Conservation (phyloP, 2,888 invertebrate species). For the Rhorus exstirpatorius region DNA sequence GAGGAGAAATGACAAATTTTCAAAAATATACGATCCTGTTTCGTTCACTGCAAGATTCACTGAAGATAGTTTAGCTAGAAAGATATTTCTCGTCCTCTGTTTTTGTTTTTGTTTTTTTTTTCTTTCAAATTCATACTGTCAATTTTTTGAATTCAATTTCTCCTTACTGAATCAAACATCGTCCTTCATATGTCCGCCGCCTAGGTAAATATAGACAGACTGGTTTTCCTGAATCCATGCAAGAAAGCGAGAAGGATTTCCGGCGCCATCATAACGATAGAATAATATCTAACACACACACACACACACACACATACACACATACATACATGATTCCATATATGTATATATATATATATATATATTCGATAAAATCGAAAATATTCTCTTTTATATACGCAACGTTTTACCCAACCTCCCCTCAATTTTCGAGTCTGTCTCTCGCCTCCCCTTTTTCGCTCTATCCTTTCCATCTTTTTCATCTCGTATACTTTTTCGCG, state of each 20-base stretch:
- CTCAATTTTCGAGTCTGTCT: constrained; percentile 18
- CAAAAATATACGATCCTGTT: no score
- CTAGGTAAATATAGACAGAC: neutral
- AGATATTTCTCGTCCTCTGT: neutral
- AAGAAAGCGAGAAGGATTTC: constrained; percentile 53
- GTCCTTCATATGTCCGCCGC: neutral
- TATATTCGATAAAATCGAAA: constrained; percentile 58
- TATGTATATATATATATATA: constrained; percentile 5
- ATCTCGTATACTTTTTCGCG: constrained; percentile 39
- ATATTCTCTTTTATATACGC: constrained; percentile 46
- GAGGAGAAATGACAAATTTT: no score
- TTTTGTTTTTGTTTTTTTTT: no score
- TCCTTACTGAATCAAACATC: constrained; percentile 2
- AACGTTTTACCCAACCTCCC: constrained; percentile 40
- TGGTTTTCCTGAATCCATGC: constrained; percentile 32
- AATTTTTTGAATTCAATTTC: constrained; percentile 1
- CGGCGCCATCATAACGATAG: constrained; percentile 64
- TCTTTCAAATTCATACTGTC: neutral
- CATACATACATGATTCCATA: no score
- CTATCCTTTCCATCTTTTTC: constrained; percentile 50
- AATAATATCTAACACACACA: constrained; percentile 58
- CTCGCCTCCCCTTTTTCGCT: constrained; percentile 10
- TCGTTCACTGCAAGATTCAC: no score
- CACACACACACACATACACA: neutral
- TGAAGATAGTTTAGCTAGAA: neutral